phyloP scores from a whole-genome alignment of 2,888 invertebrate genomes.

The Synanthedon formicaeformis region DNA sequence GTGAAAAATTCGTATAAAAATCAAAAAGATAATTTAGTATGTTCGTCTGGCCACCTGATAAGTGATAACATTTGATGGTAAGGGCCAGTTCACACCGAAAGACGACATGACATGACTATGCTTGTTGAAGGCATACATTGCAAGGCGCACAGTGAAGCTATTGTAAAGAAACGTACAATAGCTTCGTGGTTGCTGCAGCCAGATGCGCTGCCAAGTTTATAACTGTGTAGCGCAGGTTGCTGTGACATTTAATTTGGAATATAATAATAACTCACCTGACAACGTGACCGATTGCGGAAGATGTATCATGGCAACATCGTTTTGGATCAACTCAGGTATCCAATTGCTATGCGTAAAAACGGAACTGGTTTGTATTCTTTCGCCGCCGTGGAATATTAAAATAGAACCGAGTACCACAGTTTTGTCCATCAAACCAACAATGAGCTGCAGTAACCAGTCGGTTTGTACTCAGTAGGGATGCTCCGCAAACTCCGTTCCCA shows the following conservation, averaged over 20 bases:
- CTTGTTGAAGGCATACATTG: too few relatives aligned
- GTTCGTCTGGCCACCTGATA: background rate
- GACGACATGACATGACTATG: too few relatives aligned
- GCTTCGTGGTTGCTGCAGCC: too few relatives aligned
- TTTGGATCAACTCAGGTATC: constrained; percentile 22
- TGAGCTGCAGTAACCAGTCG: constrained; percentile 41
- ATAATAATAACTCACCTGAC: background rate
- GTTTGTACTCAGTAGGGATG: constrained; percentile 21
- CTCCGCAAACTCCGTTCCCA: constrained; percentile 33
- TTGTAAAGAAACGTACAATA: too few relatives aligned
- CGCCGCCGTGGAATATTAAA: constrained; percentile 28
- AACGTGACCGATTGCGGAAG: constrained; percentile 15
- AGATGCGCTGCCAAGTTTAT: too few relatives aligned
- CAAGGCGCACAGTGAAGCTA: too few relatives aligned
- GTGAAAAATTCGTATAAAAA: background rate
- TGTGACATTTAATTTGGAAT: too few relatives aligned
- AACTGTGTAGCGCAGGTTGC: too few relatives aligned
- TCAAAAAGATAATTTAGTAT: background rate
- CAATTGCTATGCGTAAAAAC: constrained; percentile 28
- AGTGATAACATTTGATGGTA: too few relatives aligned
- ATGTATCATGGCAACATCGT: constrained; percentile 34
- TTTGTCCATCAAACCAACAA: constrained; percentile 41
- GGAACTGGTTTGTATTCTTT: constrained; percentile 19
- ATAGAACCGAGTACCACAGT: constrained; percentile 33
- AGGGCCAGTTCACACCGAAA: too few relatives aligned